These are phyloP conservation scores for Eutolmus rufibarbis DNA, from an alignment of 2,888 invertebrate species.

Conservation along the genomic window DNA sequence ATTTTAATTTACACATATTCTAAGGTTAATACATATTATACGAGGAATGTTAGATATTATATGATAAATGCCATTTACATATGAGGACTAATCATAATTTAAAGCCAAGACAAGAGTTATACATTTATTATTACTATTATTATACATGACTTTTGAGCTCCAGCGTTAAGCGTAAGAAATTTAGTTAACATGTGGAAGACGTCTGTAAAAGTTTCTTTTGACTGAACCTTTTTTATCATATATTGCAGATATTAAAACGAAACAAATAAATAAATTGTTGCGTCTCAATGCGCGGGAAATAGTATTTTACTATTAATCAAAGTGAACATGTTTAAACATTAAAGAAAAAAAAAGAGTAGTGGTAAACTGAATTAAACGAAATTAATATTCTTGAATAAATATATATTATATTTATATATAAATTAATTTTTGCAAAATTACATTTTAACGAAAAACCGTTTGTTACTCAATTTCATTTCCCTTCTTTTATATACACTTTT, in stretches of 20 bases:
- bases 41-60: constrained; percentile 38
- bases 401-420: constrained; percentile 32
- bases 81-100: constrained; percentile 28
- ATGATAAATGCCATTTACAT: constrained; percentile 32
- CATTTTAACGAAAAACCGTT: constrained; percentile 14
- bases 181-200: constrained; percentile 24
- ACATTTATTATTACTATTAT: constrained; percentile 12
- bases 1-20: constrained; percentile 16
- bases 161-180: constrained; percentile 16
- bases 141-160: constrained; percentile 31
- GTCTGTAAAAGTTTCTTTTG: constrained; percentile 24
- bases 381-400: constrained; percentile 11
- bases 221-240: constrained; percentile 20
- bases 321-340: background rate
- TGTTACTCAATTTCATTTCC: background rate
- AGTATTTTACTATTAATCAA: background rate
- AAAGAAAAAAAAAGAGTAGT: background rate
- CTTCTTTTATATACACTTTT: background rate
- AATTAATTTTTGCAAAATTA: constrained; percentile 22
- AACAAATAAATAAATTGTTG: background rate
- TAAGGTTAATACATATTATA: constrained; percentile 21
- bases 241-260: background rate
- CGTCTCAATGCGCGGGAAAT: background rate
- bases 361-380: background rate
- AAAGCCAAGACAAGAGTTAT: constrained; percentile 1